Evolutionary conservation across 2,113 vertebrate species (phyloP).

Genomic region (Laticauda colubrina): DNA sequence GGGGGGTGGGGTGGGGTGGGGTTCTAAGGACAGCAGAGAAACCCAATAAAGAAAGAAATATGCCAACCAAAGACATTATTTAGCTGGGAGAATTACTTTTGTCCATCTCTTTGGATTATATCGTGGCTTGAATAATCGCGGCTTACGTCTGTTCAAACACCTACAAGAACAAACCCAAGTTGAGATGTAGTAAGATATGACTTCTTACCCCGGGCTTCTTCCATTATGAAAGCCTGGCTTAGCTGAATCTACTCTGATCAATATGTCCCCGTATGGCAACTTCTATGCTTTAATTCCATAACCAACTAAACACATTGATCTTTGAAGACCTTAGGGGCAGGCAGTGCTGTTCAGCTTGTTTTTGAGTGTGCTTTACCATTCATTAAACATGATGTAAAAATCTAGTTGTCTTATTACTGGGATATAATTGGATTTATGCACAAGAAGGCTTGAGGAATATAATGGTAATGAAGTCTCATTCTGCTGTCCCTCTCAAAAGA

Average conservation of each 20-base stretch:
- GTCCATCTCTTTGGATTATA: not conserved
- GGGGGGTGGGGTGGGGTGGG: too few species aligned
- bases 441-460: slow-evolving; percentile 50
- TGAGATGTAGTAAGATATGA: not conserved
- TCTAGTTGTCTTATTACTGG: slow-evolving; percentile 50
- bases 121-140: not conserved
- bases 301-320: slow-evolving; percentile 50
- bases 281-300: slow-evolving; percentile 28
- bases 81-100: not conserved
- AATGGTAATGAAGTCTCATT: slow-evolving; percentile 29
- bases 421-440: slow-evolving; percentile 59
- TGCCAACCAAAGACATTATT: not conserved
- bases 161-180: not conserved
- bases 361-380: slow-evolving; percentile 47
- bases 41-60: not conserved
- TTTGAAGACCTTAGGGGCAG: slow-evolving; percentile 29
- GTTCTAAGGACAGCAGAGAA: not conserved
- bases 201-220: not conserved
- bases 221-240: not conserved
- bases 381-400: slow-evolving; percentile 58
- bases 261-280: slow-evolving; percentile 5
- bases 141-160: not conserved
- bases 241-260: slow-evolving; percentile 25
- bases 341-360: slow-evolving; percentile 44
- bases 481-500: slow-evolving; percentile 7